These are phyloP conservation scores for Prorops nasuta DNA, from an alignment of 1,140 invertebrate species.

Conservation along the genomic window DNA sequence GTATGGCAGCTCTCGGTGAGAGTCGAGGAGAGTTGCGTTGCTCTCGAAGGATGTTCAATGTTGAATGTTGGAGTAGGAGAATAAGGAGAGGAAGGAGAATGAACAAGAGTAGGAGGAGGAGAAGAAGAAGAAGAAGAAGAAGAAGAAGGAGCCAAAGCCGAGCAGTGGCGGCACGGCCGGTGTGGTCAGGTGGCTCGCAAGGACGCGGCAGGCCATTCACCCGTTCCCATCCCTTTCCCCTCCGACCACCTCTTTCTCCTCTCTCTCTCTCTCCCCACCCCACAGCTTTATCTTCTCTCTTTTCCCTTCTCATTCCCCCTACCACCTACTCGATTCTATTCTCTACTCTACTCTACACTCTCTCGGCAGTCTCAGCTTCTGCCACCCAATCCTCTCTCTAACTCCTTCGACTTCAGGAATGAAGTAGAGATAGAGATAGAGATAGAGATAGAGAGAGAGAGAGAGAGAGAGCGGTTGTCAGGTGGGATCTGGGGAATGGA, in stretches of 20 bases:
- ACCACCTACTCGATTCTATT: not conserved
- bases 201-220: slow-evolving; percentile 58
- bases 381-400: too few relatives aligned
- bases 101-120: slow-evolving; percentile 38
- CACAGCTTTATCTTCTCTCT: slow-evolving; percentile 1
- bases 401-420: too few relatives aligned
- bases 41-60: too few relatives aligned
- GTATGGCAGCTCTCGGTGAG: too few relatives aligned
- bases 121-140: slow-evolving; percentile 33
- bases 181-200: slow-evolving; percentile 58
- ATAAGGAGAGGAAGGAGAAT: slow-evolving; percentile 4
- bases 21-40: too few relatives aligned
- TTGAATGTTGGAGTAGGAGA: slow-evolving; percentile 14
- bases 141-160: slow-evolving; percentile 48
- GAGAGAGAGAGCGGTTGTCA: too few relatives aligned
- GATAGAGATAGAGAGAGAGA: too few relatives aligned
- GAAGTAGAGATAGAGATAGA: too few relatives aligned
- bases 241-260: slow-evolving; percentile 2
- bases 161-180: slow-evolving; percentile 50
- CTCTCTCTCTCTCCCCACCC: not conserved
- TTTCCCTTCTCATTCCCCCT: slow-evolving; percentile 9
- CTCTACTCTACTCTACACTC: too few relatives aligned
- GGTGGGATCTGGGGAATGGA: too few relatives aligned
- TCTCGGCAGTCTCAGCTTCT: not conserved
- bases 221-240: slow-evolving; percentile 31